A percentile compares a stretch with the other conserved stretches of the same genome.
Conservation (phyloP, 2,113 vertebrate genomes). For the Mesocricetus auratus region DNA sequence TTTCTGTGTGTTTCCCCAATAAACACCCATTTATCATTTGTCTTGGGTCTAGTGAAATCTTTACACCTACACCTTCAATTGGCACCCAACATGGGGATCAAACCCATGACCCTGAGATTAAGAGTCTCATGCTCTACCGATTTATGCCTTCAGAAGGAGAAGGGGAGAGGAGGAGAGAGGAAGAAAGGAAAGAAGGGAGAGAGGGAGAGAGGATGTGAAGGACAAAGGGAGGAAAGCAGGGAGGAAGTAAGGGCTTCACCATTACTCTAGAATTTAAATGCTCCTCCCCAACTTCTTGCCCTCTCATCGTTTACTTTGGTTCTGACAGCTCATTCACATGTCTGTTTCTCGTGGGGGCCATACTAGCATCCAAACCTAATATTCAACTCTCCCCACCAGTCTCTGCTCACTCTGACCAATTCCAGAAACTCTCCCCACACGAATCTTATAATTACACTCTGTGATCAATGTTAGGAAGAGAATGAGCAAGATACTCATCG, state of each 20-base stretch:
- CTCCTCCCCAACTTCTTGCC: background rate
- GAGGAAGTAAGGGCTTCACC: too few species aligned
- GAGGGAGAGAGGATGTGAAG: accelerated
- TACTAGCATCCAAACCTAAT: background rate
- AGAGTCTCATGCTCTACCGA: too few species aligned
- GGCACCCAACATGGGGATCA: too few species aligned
- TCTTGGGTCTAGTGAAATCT: too few species aligned
- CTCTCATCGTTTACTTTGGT: background rate
- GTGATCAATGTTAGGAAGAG: background rate
- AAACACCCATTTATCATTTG: too few species aligned
- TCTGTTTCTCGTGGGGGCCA: background rate
- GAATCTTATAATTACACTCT: background rate
- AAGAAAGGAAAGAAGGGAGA: accelerated
- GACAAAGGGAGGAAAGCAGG: accelerated
- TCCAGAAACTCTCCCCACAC: background rate
- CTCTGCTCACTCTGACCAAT: background rate
- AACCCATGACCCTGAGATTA: too few species aligned
- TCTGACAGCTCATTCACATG: too few species aligned
- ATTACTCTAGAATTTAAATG: background rate
- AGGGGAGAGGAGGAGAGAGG: too few species aligned
- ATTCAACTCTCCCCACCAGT: background rate
- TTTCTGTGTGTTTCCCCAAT: too few species aligned
- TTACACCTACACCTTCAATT: too few species aligned
- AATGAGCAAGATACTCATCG: background rate
- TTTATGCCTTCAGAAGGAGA: too few species aligned